Percentiles rank a stretch among this genome's conserved stretches.
Evolutionary conservation across 2,113 vertebrate species (phyloP).

Genomic region (Chloroceryle aenea): DNA sequence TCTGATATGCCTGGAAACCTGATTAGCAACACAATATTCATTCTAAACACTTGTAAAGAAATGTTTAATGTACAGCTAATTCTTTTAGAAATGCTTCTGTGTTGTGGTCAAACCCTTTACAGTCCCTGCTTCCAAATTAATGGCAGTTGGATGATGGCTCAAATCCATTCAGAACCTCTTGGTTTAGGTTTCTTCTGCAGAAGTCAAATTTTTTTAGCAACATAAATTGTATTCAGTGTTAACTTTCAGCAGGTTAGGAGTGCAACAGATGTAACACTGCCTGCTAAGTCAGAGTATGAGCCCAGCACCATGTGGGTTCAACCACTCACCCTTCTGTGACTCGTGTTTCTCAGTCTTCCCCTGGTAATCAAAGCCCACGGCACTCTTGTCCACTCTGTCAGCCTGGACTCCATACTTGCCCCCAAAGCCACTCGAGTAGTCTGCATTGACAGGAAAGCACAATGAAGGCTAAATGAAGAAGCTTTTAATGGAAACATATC

Average conservation of each 20-base stretch:
- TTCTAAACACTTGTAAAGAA: neutral
- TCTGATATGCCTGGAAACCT: neutral
- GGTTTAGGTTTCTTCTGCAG: neutral
- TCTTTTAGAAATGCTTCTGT: neutral
- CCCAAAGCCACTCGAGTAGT: constrained; percentile 91
- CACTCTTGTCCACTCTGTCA: constrained; percentile 95
- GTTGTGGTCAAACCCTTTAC: neutral
- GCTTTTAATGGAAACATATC: neutral
- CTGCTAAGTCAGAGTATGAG: neutral
- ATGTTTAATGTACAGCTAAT: neutral
- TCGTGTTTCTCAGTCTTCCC: constrained; percentile 92
- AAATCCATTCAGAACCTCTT: neutral
- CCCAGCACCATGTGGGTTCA: neutral
- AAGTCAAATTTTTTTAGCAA: neutral
- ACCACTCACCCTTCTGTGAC: constrained; percentile 89
- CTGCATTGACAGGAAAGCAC: constrained; percentile 66
- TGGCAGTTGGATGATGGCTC: neutral
- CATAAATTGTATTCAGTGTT: neutral
- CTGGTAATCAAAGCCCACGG: constrained; percentile 94
- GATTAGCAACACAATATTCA: neutral
- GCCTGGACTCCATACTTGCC: constrained; percentile 92
- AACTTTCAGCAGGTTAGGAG: neutral
- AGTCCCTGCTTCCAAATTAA: neutral
- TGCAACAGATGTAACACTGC: neutral
- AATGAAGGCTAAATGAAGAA: neutral